Conservation (phyloP, 92 coral and sea anemone species). For the Epizoanthus fatuus region DNA sequence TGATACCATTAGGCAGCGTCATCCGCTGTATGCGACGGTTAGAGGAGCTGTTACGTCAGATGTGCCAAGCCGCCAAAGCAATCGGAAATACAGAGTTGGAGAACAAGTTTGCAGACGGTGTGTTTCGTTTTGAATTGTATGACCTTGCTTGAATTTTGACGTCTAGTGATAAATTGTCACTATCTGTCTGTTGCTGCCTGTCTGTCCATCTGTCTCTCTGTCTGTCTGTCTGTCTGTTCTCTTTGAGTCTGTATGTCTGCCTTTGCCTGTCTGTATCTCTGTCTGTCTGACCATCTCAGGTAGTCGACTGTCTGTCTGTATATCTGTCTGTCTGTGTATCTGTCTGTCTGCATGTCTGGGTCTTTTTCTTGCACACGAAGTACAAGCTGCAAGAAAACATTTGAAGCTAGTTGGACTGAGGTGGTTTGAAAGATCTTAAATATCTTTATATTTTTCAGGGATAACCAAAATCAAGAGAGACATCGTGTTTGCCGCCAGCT, state of each 20-base stretch:
- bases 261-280: no score
- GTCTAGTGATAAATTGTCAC: not conserved
- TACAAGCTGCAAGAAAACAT: no score
- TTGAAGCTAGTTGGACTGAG: not conserved
- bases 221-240: no score
- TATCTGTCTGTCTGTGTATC: not conserved
- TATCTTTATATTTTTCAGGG: slow-evolving; percentile 64
- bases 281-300: not conserved
- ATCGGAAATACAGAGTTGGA: slow-evolving; percentile 98
- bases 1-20: slow-evolving; percentile 70
- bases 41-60: slow-evolving; percentile 94
- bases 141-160: not conserved
- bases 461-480: slow-evolving; percentile 97
- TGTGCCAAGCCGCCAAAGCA: slow-evolving; percentile 99
- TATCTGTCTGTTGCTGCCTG: not conserved
- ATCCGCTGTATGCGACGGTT: slow-evolving; percentile 96
- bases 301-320: no score
- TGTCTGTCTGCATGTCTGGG: not conserved
- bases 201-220: not conserved
- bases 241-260: no score
- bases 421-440: not conserved
- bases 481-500: slow-evolving; percentile 95
- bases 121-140: slow-evolving; percentile 13
- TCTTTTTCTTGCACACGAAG: not conserved
- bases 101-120: slow-evolving; percentile 98